Conservation (phyloP, 2,888 invertebrate genomes). For the Cepaea hortensis region DNA sequence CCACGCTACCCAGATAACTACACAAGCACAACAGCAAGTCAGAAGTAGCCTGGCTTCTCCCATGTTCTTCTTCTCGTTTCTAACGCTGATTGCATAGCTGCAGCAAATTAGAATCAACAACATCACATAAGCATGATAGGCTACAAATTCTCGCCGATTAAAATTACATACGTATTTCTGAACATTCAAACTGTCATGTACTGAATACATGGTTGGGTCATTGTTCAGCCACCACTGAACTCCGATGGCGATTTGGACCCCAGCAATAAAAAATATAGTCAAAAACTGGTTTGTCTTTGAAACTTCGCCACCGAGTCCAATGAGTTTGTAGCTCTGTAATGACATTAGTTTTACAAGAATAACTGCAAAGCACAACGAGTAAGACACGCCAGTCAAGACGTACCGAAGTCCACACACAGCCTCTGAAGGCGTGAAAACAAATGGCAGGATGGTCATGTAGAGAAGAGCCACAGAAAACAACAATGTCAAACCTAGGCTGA, state of each 20-base stretch:
- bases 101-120: slow-evolving; percentile 89
- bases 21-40: slow-evolving; percentile 87
- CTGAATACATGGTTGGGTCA: slow-evolving; percentile 58
- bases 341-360: slow-evolving; percentile 94
- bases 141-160: slow-evolving; percentile 76
- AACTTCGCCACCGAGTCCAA: slow-evolving; percentile 91
- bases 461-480: slow-evolving; percentile 75
- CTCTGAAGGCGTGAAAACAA: slow-evolving; percentile 75
- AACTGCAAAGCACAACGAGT: slow-evolving; percentile 90
- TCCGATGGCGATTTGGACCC: slow-evolving; percentile 80
- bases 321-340: slow-evolving; percentile 87
- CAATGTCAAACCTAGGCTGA: slow-evolving; percentile 76
- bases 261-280: slow-evolving; percentile 90
- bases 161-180: slow-evolving; percentile 62
- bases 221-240: slow-evolving; percentile 74
- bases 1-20: slow-evolving; percentile 81
- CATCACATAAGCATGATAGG: slow-evolving; percentile 88
- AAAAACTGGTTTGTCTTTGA: slow-evolving; percentile 84
- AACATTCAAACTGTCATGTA: slow-evolving; percentile 2
- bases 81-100: slow-evolving; percentile 87
- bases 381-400: slow-evolving; percentile 76
- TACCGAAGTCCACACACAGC: slow-evolving; percentile 76
- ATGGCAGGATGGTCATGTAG: slow-evolving; percentile 76
- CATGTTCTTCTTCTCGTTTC: slow-evolving; percentile 91
- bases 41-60: slow-evolving; percentile 94